Evolutionary conservation across 2,888 invertebrate genomes (phyloP), one percentile per base, ranked within the genome.

Genomic region (Acanthosepion lycidas): DNA sequence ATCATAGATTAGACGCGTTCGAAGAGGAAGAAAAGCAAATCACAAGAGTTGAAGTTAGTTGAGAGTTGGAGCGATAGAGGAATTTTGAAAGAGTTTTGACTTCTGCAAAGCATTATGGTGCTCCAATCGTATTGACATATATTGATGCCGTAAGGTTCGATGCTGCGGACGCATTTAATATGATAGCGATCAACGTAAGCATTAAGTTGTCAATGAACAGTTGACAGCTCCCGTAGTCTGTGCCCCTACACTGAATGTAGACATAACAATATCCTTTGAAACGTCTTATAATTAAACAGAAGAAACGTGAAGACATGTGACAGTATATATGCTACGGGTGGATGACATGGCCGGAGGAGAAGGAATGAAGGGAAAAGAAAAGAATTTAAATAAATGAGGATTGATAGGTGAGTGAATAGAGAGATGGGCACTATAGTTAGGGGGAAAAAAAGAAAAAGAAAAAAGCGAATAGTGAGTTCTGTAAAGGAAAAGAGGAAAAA

Each of bases 201-300:
- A 78, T 78, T 78, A 78, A 78, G 78, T 78, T 78, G 78, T 78
- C 78, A 78, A 78, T 78, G 78, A 33, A 33, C 78, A 78, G 78
- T 78, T 78, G 78, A 78, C 78, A 78, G 78, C n/a, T 78, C 78
- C 78, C 78, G n/a, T 78, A 78, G 78, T 78, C 33, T 78, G n/a
- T 78, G 28, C 78, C 78, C 78, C 78, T 12, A 78, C 78, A 78
- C n/a, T 78, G 78, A 78, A 78, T 78, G 12, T n/a, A 78, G 78
- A 78, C 78, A 78, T n/a, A 78, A 78, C 78, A 78, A 78, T 78
- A 78, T 78, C 78, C 78, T 78, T 78, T 78, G 78, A 78, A 78
- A 78, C 23, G 33, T 78, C n/a, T 78, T 33, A 78, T 78, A 78
- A 78, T 78, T 78, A 78, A 78, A 78, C n/a, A 78, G n/a, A 78